phyloP scores from a whole-genome alignment of 1,140 invertebrate genomes.

The Dolichoris vasculosae region DNA sequence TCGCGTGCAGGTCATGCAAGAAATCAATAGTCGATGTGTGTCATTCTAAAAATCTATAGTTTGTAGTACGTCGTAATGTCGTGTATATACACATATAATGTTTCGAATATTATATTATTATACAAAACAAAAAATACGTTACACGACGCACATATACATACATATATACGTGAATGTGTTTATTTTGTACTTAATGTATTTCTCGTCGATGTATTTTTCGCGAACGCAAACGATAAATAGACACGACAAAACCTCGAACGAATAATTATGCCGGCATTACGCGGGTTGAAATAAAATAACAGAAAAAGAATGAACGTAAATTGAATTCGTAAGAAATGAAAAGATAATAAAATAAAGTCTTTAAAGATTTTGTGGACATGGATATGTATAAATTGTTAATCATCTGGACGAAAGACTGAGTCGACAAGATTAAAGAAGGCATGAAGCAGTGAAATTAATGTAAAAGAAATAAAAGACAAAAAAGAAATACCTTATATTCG shows the following conservation, averaged over 20 bases:
- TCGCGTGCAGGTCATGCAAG: slow-evolving; percentile 21
- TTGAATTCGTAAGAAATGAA: not conserved
- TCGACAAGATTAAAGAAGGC: not conserved
- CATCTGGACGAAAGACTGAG: not conserved
- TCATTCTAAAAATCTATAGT: slow-evolving; percentile 44
- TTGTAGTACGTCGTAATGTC: slow-evolving; percentile 32
- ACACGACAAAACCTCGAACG: not conserved
- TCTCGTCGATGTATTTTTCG: slow-evolving; percentile 63
- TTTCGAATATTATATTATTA: slow-evolving; percentile 43
- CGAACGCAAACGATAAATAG: slow-evolving; percentile 24
- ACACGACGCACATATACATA: slow-evolving; percentile 42
- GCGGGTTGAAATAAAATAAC: not conserved
- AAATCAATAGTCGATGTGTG: slow-evolving; percentile 38
- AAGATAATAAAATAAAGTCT: not conserved
- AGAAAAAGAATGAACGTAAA: not conserved
- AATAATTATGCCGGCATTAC: not conserved
- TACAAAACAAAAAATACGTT: slow-evolving; percentile 32
- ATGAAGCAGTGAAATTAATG: slow-evolving; percentile 5
- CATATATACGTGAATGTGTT: slow-evolving; percentile 60
- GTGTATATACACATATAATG: slow-evolving; percentile 39
- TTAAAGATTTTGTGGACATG: not conserved
- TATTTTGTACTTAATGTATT: slow-evolving; percentile 68
- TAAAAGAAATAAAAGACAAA: not conserved
- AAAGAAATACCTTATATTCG: not conserved
- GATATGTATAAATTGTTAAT: not conserved